Conservation (phyloP, 2,113 vertebrate species). For the Crotophaga sulcirostris region DNA sequence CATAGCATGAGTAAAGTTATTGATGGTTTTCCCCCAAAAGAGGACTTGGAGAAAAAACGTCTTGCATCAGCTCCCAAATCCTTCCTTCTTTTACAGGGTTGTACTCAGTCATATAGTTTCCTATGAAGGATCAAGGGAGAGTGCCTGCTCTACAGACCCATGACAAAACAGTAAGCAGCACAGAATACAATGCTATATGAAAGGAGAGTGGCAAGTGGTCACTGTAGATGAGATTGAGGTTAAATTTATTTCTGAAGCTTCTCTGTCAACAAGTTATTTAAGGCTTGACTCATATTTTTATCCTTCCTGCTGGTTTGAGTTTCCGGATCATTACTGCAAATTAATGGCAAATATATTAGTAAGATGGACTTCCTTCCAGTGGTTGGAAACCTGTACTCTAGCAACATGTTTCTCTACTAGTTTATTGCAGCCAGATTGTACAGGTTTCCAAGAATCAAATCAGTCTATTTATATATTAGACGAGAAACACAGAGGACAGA, state of each 20-base stretch:
- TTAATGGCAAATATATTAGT: constrained; percentile 45
- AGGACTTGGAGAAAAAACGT: neutral
- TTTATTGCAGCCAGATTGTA: constrained; percentile 42
- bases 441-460: constrained; percentile 52
- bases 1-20: neutral
- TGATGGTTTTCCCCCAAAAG: neutral
- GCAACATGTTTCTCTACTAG: constrained; percentile 37
- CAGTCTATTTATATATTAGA: constrained; percentile 32
- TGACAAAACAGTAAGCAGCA: neutral
- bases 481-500: constrained; percentile 6
- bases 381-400: constrained; percentile 46
- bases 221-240: neutral
- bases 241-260: constrained; percentile 25
- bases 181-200: neutral
- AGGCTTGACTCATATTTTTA: constrained; percentile 44
- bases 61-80: neutral
- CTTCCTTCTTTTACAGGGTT: rapidly evolving
- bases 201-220: neutral
- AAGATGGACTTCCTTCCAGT: constrained; percentile 54
- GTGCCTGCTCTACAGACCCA: neutral
- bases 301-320: constrained; percentile 42
- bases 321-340: constrained; percentile 58
- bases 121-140: neutral
- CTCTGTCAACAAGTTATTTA: constrained; percentile 59
- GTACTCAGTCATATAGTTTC: neutral